These are phyloP conservation scores for Maniola jurtina DNA, from an alignment of 1,140 invertebrate genomes.

Conservation along the genomic window DNA sequence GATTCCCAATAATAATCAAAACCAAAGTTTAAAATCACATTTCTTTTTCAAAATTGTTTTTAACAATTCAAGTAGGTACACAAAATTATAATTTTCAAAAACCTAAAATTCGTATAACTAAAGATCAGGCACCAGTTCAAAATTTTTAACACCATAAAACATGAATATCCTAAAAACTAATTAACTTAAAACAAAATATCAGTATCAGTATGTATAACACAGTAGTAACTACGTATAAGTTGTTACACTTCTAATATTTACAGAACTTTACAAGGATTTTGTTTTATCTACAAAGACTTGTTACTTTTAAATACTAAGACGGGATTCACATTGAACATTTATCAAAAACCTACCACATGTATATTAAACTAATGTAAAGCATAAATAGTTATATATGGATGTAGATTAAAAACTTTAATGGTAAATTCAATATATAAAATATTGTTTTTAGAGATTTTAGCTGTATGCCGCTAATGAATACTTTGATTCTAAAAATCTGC, in stretches of 20 bases:
- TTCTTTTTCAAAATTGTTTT: slow-evolving; percentile 3
- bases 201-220: slow-evolving; percentile 30
- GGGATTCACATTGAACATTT: slow-evolving; percentile 56
- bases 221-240: slow-evolving; percentile 41
- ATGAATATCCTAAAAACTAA: slow-evolving; percentile 23
- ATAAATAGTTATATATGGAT: slow-evolving; percentile 18
- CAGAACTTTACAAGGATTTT: slow-evolving; percentile 36
- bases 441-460: slow-evolving; percentile 24
- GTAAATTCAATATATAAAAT: slow-evolving; percentile 32
- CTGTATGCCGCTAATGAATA: slow-evolving; percentile 26
- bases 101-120: slow-evolving; percentile 5
- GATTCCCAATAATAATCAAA: slow-evolving; percentile 1
- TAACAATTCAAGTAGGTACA: slow-evolving; percentile 1
- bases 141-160: slow-evolving; percentile 26
- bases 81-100: slow-evolving; percentile 1
- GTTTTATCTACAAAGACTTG: slow-evolving; percentile 63
- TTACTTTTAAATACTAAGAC: slow-evolving; percentile 46
- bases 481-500: slow-evolving; percentile 26
- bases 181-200: slow-evolving; percentile 26
- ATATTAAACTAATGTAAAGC: slow-evolving; percentile 16
- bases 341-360: slow-evolving; percentile 28
- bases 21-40: background rate
- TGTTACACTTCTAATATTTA: slow-evolving; percentile 39
- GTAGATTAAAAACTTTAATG: slow-evolving; percentile 28
- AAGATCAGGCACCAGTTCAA: slow-evolving; percentile 26